phyloP scores from a whole-genome alignment of 2,113 vertebrate species.

The Motacilla alba region DNA sequence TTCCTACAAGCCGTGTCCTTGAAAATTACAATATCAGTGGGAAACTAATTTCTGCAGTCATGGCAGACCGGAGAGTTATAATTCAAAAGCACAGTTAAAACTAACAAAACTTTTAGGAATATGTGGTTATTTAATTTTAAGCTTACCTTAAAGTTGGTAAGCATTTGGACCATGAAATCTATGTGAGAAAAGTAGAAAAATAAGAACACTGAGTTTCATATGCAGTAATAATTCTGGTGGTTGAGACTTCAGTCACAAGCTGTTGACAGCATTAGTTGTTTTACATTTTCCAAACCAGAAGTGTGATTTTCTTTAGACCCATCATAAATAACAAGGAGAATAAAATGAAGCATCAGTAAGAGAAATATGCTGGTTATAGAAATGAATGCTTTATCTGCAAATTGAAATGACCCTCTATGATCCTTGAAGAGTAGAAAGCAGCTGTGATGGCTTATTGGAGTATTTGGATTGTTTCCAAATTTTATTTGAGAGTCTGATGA shows the following conservation, averaged over 20 bases:
- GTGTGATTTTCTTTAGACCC: background rate
- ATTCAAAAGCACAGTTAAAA: background rate
- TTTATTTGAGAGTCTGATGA: background rate
- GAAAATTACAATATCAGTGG: background rate
- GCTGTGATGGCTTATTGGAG: background rate
- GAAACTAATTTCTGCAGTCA: background rate
- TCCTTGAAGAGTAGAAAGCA: background rate
- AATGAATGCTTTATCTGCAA: background rate
- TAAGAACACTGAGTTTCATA: background rate
- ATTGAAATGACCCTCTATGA: background rate
- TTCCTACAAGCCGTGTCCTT: background rate
- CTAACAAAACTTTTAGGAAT: background rate
- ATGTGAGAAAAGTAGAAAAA: background rate
- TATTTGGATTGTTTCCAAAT: background rate
- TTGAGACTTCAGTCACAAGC: background rate
- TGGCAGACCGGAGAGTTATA: background rate
- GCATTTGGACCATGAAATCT: background rate
- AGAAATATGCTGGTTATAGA: background rate
- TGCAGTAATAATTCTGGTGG: background rate
- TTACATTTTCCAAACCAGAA: background rate
- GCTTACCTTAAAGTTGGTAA: background rate
- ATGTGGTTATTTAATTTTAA: background rate
- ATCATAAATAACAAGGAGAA: background rate
- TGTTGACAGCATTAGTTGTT: background rate
- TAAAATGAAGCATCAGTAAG: background rate